Evolutionary conservation across 2,888 invertebrate species (phyloP).

Genomic region (Ctenicera cuprea): DNA sequence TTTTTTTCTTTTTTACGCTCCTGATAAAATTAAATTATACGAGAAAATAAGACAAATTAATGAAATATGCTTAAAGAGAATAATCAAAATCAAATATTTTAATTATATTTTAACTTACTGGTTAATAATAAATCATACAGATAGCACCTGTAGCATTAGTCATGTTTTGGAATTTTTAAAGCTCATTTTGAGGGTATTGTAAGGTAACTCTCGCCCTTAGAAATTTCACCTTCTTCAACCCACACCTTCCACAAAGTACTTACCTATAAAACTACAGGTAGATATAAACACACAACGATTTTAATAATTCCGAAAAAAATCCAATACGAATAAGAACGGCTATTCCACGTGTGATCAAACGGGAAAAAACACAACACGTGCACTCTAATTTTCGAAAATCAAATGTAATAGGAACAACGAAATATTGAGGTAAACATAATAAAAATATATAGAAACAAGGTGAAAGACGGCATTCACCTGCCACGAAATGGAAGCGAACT

Average conservation of each 20-base stretch:
- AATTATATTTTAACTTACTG: neutral
- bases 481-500: constrained; percentile 57
- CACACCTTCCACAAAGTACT: neutral
- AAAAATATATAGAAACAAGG: constrained; percentile 31
- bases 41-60: too few species aligned
- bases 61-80: too few species aligned
- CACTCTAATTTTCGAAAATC: neutral
- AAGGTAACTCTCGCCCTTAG: neutral
- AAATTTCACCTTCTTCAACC: neutral
- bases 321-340: neutral
- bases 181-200: neutral
- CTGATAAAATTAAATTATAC: too few species aligned
- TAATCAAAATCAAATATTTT: too few species aligned
- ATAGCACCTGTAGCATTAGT: neutral
- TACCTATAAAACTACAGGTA: constrained; percentile 15
- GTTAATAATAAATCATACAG: neutral
- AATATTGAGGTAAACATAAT: constrained; percentile 31
- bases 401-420: constrained; percentile 3
- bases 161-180: neutral
- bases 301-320: neutral
- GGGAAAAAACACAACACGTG: neutral
- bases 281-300: neutral
- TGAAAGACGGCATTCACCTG: constrained; percentile 51
- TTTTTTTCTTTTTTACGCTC: too few species aligned
- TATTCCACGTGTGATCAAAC: neutral